Base-by-base conservation (phyloP, 2,113 vertebrate genomes). In the Mixornis gularis region DNA sequence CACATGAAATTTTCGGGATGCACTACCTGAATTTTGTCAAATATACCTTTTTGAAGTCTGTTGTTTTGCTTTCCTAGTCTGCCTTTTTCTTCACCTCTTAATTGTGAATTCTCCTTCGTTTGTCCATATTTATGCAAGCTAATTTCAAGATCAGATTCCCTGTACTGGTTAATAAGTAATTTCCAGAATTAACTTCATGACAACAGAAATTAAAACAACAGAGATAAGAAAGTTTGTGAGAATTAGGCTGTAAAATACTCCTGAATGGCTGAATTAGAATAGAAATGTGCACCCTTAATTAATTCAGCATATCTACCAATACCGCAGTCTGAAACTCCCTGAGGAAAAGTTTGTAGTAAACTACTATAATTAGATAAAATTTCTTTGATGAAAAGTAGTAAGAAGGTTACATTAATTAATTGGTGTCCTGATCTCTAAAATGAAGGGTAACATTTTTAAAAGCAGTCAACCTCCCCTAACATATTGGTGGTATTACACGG, bases 291-390 rank as follows among this genome's bases (percentile, higher is more conserved):
- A 30, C 64, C 40, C 49, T 89, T 71, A 74, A 58, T 53, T 78
- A 71, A 53, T 49, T 51, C 34, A 77, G n/a, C 51, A 70, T 17
- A 72, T 25, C 38, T 65, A 64, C 16, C 32, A 81, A 46, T 65
- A 62, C 55, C 49, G 1, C 34, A 76, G 26, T 52, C 83, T 93
- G 89, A 94, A 93, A 94, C 46, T 95, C 92, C 89, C 94, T 44
- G 51, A 14, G 84, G 91, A 87, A 85, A 94, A 93, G 89, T 87
- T 89, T 91, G 43, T 66, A 66, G 66, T 87, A 85, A 92, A 82
- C 46, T 59, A 36, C 59, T 74, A 11, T 79, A 76, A 85, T 55
- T 59, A 91, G 71, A 73, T 82, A 79, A 94, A 87, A 73, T 73
- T 59, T 70, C 15, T 92, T 85, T 94, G 87, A 92, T 77, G 70